Conservation (phyloP, 2,797 vertebrate species). For the Sebastes umbrosus region DNA sequence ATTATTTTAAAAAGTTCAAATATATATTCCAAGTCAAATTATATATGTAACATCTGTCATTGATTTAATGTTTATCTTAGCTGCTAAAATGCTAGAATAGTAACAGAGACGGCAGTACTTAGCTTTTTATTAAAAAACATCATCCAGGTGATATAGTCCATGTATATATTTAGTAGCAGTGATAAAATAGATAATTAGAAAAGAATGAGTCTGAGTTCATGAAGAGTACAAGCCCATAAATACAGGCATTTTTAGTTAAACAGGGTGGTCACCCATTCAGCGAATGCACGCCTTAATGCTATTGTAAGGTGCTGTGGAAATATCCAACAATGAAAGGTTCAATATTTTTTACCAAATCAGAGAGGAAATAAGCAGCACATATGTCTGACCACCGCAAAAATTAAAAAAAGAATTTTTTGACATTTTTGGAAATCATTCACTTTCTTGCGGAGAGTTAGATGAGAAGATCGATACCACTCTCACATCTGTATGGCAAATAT, state of each 20-base stretch:
- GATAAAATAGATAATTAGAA: neutral
- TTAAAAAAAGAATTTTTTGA: neutral
- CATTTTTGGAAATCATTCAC: neutral
- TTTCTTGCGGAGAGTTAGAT: neutral
- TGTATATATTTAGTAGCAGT: neutral
- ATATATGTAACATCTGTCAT: neutral
- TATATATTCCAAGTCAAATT: neutral
- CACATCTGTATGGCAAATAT: fast-evolving
- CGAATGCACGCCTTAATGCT: too few relatives aligned
- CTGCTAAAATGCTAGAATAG: neutral
- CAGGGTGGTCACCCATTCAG: too few relatives aligned
- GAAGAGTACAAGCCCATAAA: neutral
- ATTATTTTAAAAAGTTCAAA: neutral
- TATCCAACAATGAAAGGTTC: neutral
- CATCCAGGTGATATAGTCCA: neutral
- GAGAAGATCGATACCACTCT: neutral
- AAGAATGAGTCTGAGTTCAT: neutral
- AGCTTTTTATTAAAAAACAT: neutral
- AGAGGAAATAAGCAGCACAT: neutral
- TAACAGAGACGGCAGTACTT: neutral
- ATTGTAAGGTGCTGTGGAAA: neutral
- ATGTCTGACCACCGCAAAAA: neutral
- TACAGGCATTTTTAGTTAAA: too few relatives aligned
- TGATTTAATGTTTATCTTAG: neutral
- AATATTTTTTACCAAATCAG: neutral